Conservation (phyloP, 2,888 invertebrate genomes). For the Ernsta delagoae region DNA sequence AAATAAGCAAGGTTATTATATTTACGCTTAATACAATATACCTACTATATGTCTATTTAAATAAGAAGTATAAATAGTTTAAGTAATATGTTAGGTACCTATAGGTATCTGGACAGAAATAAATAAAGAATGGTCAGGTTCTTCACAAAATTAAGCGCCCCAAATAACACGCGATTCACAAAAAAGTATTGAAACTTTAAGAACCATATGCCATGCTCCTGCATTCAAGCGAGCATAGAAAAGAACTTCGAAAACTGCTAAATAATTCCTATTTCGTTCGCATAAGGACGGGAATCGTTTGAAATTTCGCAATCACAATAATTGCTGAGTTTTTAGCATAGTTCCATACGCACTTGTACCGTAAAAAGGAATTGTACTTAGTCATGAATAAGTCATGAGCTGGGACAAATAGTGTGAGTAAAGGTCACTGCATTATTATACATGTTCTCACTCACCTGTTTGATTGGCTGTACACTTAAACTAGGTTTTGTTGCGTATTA, state of each 20-base stretch:
- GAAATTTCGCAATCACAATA: constrained; percentile 26
- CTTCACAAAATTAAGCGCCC: no score
- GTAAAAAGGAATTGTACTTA: constrained; percentile 68
- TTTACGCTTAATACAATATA: no score
- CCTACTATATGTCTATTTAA: no score
- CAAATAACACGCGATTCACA: not conserved
- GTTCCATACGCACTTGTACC: constrained; percentile 63
- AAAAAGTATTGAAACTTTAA: not conserved
- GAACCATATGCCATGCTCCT: constrained; percentile 12
- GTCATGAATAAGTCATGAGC: constrained; percentile 78
- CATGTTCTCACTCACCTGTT: constrained; percentile 59
- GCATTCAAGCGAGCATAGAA: constrained; percentile 23
- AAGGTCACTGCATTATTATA: constrained; percentile 76
- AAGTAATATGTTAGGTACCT: no score
- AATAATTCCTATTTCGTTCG: constrained; percentile 37
- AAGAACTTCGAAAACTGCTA: constrained; percentile 36
- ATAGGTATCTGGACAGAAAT: no score
- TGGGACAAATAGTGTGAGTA: constrained; percentile 76
- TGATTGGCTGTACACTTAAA: constrained; percentile 54
- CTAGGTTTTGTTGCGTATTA: constrained; percentile 12
- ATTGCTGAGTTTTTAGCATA: constrained; percentile 45
- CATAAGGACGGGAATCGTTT: constrained; percentile 40
- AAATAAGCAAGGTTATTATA: no score
- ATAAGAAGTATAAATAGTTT: no score
- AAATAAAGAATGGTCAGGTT: no score